phyloP scores from a whole-genome alignment of 1,140 invertebrate genomes.

The Pantala flavescens region DNA sequence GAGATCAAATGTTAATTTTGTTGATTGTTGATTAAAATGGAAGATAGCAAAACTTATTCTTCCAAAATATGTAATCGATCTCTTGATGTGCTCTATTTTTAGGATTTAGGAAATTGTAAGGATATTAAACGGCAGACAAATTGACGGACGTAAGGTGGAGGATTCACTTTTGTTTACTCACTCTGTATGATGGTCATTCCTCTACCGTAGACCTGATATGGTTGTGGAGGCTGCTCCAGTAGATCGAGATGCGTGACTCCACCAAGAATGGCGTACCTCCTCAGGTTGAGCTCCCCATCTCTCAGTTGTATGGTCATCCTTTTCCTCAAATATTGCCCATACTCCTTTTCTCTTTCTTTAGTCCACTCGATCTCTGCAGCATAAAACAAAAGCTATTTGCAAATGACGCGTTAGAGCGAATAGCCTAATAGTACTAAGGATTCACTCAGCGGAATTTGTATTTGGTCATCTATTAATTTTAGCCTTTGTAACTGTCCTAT shows the following conservation, averaged over 20 bases:
- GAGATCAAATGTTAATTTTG: no score
- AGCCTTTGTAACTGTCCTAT: no score
- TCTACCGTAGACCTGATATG: conserved; percentile 33
- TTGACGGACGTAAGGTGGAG: no score
- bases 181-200: neutral
- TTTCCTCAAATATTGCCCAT: neutral
- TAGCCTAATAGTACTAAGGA: no score
- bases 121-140: no score
- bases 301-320: conserved; percentile 28
- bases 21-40: no score
- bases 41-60: no score
- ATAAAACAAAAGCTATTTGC: neutral
- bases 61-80: no score
- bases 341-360: neutral
- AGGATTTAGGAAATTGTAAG: no score
- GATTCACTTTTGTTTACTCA: neutral
- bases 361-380: neutral
- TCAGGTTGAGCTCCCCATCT: conserved; percentile 46
- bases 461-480: no score
- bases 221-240: conserved; percentile 54
- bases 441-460: no score
- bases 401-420: neutral
- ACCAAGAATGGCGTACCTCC: conserved; percentile 52
- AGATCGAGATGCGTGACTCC: conserved; percentile 53
- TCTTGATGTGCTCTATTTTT: no score